A percentile compares a stretch with the other conserved stretches of the same genome.
Evolutionary conservation across 2,113 vertebrate genomes (phyloP).

Genomic region (Dipodomys stephensi): DNA sequence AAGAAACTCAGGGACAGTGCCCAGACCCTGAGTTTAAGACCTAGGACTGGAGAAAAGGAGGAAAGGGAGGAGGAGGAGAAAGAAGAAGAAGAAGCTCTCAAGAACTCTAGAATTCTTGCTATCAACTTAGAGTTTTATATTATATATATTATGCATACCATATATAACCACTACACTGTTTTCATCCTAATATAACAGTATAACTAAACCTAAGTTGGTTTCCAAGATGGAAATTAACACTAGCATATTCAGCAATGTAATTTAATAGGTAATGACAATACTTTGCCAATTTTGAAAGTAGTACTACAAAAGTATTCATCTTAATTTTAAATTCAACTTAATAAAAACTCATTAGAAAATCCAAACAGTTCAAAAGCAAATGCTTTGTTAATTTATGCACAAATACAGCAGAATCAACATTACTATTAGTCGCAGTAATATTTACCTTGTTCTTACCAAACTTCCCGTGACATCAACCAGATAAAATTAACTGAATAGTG

Average conservation of each 20-base stretch:
- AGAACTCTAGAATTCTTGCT: not conserved
- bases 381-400: not conserved
- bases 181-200: not conserved
- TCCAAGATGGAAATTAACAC: conserved; percentile 20
- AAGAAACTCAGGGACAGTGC: too few relatives aligned
- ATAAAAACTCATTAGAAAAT: conserved; percentile 41
- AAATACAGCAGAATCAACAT: not conserved
- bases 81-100: too few relatives aligned
- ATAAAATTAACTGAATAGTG: not conserved
- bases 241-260: not conserved
- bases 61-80: too few relatives aligned
- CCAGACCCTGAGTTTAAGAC: too few relatives aligned
- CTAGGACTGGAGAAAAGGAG: too few relatives aligned
- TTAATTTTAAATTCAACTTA: conserved; percentile 35
- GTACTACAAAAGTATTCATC: conserved; percentile 4
- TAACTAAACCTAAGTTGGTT: not conserved
- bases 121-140: not conserved
- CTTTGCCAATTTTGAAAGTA: conserved; percentile 39
- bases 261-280: not conserved
- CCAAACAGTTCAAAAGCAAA: not conserved
- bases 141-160: not conserved
- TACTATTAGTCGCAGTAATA: not conserved
- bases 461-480: not conserved
- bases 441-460: conserved; percentile 5
- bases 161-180: not conserved